These are phyloP conservation scores for Heterodera schachtii DNA, from an alignment of 1,140 invertebrate species.

Conservation along the genomic window DNA sequence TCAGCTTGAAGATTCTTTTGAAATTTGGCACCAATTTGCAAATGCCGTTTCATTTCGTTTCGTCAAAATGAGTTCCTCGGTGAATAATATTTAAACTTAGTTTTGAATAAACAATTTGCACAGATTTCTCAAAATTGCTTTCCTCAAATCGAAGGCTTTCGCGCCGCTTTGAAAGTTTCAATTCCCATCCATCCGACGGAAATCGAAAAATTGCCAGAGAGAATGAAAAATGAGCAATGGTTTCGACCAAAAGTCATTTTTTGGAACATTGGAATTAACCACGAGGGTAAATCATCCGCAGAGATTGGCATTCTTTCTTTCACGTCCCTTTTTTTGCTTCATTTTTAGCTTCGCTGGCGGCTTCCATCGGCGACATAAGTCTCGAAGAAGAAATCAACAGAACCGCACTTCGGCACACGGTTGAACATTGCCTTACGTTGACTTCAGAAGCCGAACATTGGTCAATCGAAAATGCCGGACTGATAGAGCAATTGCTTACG, in stretches of 20 bases:
- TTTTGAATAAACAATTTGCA: not conserved
- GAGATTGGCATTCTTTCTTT: not conserved
- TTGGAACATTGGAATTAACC: constrained; percentile 60
- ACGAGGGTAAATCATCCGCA: constrained; percentile 41
- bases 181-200: constrained; percentile 54
- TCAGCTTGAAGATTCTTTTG: constrained; percentile 48
- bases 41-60: constrained; percentile 48
- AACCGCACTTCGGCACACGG: constrained; percentile 34
- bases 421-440: constrained; percentile 12
- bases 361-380: constrained; percentile 51
- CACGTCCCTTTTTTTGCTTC: not conserved
- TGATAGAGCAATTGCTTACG: constrained; percentile 32
- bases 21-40: constrained; percentile 50
- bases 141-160: constrained; percentile 46
- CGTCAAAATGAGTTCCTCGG: constrained; percentile 43
- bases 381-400: constrained; percentile 57
- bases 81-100: constrained; percentile 19
- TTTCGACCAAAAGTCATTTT: constrained; percentile 52
- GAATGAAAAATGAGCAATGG: constrained; percentile 35
- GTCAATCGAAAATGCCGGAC: constrained; percentile 12
- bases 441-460: not conserved
- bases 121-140: constrained; percentile 38
- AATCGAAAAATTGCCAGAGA: constrained; percentile 45
- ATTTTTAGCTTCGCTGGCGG: constrained; percentile 38
- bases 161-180: constrained; percentile 41